These are phyloP conservation scores for Lucifuga dentata DNA, from an alignment of 2,113 vertebrate species.

Conservation along the genomic window DNA sequence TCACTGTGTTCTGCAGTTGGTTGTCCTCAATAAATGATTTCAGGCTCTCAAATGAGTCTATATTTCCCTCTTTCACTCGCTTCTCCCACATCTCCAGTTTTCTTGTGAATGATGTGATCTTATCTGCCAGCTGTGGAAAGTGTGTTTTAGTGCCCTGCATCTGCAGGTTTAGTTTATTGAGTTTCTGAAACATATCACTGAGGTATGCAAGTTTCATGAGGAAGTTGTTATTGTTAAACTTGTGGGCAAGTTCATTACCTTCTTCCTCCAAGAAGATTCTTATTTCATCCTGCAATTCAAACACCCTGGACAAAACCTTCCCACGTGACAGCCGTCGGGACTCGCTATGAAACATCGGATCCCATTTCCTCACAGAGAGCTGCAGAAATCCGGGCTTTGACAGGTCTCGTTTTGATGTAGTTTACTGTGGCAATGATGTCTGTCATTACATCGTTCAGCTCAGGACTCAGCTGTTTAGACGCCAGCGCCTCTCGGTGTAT, in stretches of 20 bases:
- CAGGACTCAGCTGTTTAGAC: too few species aligned
- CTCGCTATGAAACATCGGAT: too few species aligned
- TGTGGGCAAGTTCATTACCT: conserved; percentile 13
- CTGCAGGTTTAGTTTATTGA: conserved; percentile 34
- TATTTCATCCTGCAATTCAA: conserved; percentile 34
- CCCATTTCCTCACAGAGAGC: too few species aligned
- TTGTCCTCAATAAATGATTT: neutral
- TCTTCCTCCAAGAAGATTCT: conserved; percentile 32
- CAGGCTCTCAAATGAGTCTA: conserved; percentile 28
- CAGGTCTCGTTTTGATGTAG: conserved; percentile 25
- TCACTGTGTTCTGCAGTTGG: neutral
- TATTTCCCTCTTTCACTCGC: too few species aligned
- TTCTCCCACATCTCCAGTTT: too few species aligned
- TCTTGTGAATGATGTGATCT: too few species aligned
- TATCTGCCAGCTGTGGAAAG: conserved; percentile 22
- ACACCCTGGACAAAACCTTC: conserved; percentile 25
- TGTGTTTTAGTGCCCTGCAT: conserved; percentile 25
- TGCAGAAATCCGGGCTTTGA: too few species aligned
- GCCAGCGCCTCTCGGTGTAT: conserved; percentile 23
- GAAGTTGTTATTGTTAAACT: neutral
- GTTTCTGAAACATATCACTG: conserved; percentile 44
- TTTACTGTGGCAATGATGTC: too few species aligned
- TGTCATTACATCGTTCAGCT: too few species aligned
- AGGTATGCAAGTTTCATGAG: conserved; percentile 38
- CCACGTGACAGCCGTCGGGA: too few species aligned